Evolutionary conservation across 2,888 invertebrate genomes (phyloP).

Genomic region (Mythimna ferrago): DNA sequence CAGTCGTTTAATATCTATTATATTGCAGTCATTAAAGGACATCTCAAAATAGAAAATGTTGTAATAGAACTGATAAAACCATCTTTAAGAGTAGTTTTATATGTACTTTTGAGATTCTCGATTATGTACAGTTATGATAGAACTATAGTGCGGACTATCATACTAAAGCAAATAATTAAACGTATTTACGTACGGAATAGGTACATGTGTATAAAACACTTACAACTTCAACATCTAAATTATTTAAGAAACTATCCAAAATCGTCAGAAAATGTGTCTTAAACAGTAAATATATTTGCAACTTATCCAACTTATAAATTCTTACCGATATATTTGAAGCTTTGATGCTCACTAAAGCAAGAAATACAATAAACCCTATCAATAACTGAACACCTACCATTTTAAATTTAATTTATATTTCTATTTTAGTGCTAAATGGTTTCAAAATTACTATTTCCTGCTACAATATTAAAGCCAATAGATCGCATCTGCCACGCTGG

Average conservation of each 20-base stretch:
- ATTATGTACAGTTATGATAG: not conserved
- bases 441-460: constrained; percentile 31
- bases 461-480: constrained; percentile 15
- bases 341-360: constrained; percentile 7
- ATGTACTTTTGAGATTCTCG: not conserved
- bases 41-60: constrained; percentile 5
- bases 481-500: constrained; percentile 28
- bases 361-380: constrained; percentile 20
- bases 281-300: not conserved
- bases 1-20: not conserved
- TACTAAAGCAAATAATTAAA: not conserved
- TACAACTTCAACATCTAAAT: no score
- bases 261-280: no score
- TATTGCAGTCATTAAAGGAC: not conserved
- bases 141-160: not conserved
- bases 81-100: not conserved
- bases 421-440: constrained; percentile 27
- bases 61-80: not conserved
- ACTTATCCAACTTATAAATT: not conserved
- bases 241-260: no score
- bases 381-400: constrained; percentile 4
- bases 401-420: constrained; percentile 7
- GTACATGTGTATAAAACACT: no score
- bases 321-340: not conserved
- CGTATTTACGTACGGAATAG: no score